Evolutionary conservation across 2,888 invertebrate species (phyloP).

Genomic region (Spilarctia lutea): DNA sequence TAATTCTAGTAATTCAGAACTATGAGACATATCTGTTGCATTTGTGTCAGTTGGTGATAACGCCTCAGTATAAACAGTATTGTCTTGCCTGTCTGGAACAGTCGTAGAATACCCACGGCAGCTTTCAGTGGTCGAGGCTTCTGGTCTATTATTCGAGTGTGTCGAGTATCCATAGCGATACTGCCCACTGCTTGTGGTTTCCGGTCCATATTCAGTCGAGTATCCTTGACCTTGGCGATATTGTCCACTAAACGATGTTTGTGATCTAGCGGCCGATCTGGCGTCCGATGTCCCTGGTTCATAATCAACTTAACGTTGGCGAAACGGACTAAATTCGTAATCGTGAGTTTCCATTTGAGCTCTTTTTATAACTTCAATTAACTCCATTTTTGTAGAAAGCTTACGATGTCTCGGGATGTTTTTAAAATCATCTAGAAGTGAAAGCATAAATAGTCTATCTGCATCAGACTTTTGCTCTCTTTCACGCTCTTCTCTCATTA

Average conservation of each 20-base stretch:
- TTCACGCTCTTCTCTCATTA: constrained; percentile 45
- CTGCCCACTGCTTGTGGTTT: constrained; percentile 46
- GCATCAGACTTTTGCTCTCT: too few relatives aligned
- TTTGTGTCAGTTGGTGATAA: constrained; percentile 44
- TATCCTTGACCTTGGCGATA: constrained; percentile 30
- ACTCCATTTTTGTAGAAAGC: constrained; percentile 54
- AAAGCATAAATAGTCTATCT: too few relatives aligned
- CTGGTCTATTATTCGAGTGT: constrained; percentile 42
- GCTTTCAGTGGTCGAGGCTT: too few relatives aligned
- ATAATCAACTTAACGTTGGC: too few relatives aligned
- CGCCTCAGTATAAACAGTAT: constrained; percentile 40
- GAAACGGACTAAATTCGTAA: too few relatives aligned
- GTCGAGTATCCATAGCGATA: constrained; percentile 42
- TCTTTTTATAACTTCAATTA: constrained; percentile 54
- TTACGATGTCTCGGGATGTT: constrained; percentile 42
- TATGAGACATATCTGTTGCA: constrained; percentile 49
- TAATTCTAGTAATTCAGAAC: constrained; percentile 51
- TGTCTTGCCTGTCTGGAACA: constrained; percentile 49
- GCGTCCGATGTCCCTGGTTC: too few relatives aligned
- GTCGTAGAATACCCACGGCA: too few relatives aligned
- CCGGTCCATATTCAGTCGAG: constrained; percentile 47
- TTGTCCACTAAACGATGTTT: too few relatives aligned
- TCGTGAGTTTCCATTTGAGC: constrained; percentile 11
- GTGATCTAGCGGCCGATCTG: too few relatives aligned
- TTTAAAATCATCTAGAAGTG: constrained; percentile 15